These are phyloP conservation scores for Cotesia typhae DNA, from an alignment of 1,140 invertebrate species.

Conservation along the genomic window DNA sequence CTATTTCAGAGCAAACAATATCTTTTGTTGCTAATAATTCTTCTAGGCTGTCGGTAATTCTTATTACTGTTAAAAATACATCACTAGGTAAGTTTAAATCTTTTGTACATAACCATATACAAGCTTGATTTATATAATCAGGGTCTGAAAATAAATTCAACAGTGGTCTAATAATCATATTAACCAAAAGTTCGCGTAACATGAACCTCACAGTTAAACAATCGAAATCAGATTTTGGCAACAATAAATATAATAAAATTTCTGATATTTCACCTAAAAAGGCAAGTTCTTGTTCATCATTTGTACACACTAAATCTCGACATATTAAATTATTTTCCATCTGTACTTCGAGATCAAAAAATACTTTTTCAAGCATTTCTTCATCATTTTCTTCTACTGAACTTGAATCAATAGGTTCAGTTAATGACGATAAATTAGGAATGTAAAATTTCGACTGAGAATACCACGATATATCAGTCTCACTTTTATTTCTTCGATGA, in stretches of 20 bases:
- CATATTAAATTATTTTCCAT: slow-evolving; percentile 82
- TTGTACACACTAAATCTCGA: slow-evolving; percentile 74
- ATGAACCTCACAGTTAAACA: slow-evolving; percentile 82
- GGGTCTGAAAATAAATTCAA: slow-evolving; percentile 88
- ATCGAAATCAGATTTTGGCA: slow-evolving; percentile 86
- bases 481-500: slow-evolving; percentile 76
- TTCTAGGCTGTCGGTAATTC: slow-evolving; percentile 79
- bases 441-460: slow-evolving; percentile 65
- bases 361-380: slow-evolving; percentile 74
- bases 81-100: slow-evolving; percentile 81
- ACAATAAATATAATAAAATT: slow-evolving; percentile 82
- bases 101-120: slow-evolving; percentile 86
- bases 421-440: slow-evolving; percentile 60
- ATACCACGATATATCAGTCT: slow-evolving; percentile 75
- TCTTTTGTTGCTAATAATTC: slow-evolving; percentile 84
- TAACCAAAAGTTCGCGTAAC: slow-evolving; percentile 83
- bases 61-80: slow-evolving; percentile 82
- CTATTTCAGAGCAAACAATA: slow-evolving; percentile 82
- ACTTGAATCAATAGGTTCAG: slow-evolving; percentile 53
- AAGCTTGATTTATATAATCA: slow-evolving; percentile 92
- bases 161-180: slow-evolving; percentile 81
- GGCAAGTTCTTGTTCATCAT: slow-evolving; percentile 73
- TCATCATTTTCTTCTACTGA: slow-evolving; percentile 51
- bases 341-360: slow-evolving; percentile 88
- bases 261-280: slow-evolving; percentile 87